phyloP scores from a whole-genome alignment of 2,797 vertebrate genomes.

The Rhabdomys pumilio region DNA sequence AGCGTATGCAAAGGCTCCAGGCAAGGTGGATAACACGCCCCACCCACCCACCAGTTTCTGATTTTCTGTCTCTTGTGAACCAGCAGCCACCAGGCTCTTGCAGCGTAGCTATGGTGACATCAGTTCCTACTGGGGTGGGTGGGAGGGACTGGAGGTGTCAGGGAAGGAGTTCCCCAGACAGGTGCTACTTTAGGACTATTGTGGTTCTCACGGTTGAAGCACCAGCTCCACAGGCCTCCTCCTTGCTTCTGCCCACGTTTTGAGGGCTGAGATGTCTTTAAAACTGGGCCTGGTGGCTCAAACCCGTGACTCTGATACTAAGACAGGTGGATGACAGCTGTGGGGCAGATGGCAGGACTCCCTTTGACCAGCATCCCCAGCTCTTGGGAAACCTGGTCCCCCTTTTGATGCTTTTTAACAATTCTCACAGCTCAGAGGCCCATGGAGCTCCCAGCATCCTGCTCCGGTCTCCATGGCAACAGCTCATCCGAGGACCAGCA shows the following conservation, averaged over 20 bases:
- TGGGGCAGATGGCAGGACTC: not conserved
- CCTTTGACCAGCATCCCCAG: not conserved
- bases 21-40: not conserved
- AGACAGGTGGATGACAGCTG: not conserved
- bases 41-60: not conserved
- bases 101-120: no score
- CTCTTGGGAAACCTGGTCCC: not conserved
- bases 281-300: not conserved
- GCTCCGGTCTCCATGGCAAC: not conserved
- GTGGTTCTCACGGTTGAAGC: not conserved
- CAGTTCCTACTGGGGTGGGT: not conserved
- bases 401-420: not conserved
- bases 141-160: not conserved
- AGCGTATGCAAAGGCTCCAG: no score
- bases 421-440: not conserved
- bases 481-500: not conserved
- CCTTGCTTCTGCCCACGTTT: not conserved
- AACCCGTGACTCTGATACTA: not conserved
- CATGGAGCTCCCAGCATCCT: not conserved
- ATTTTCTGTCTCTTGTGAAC: not conserved
- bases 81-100: not conserved
- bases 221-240: not conserved
- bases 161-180: not conserved
- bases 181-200: no score
- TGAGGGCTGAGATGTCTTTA: not conserved